Base-by-base conservation (phyloP, 2,888 invertebrate species). In the Xylophagus ater region DNA sequence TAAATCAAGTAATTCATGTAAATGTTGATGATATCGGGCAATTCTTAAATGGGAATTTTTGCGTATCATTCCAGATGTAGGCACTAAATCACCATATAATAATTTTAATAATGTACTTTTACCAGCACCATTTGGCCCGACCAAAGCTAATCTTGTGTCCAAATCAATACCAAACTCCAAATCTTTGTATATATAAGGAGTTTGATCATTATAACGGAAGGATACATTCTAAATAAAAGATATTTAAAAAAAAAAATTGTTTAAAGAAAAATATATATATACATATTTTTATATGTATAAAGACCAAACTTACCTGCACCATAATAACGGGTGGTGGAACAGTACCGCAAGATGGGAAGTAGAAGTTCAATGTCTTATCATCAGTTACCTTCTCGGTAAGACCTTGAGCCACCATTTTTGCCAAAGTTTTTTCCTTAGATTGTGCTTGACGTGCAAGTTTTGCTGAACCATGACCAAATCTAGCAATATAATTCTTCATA, bases 401-500 rank as follows among this genome's bases (percentile, higher is more conserved):
- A 2, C 97, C 97, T 55, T 87, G 87, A 21, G 96, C 93, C 10
- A 99, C 93, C 98, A 99, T 99, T 68, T 98, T 98, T 17, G 94
- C 94, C 42, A 99, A 68, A 0, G 97, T 97, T 66, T 99, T 99
- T 66, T 99, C 98, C 67, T 98, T 98, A 47, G 94, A 96, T 67
- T 99, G 98, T 7, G 98, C 98, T 62, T 99, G 98, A 43, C 98
- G 74, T 1, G 98, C 98, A 48, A 99, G 67, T 68, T 98, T 98
- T 0, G 97, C 98, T 10, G 92, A 93, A 55, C 98, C 98, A 71
- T 98, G 98, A 73, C 98, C 98, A 66, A 99, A 98, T 38, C 98
- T 74, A 0, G 97, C 97, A 49, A 98, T 96, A 64, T 98, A 98
- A 63, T 97, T 94, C 79, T 98, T 98, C 97, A 98, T 99, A 58